Percentiles rank a stretch among this genome's conserved stretches.
Conservation (phyloP, 2,113 vertebrate genomes). For the Canis aureus region DNA sequence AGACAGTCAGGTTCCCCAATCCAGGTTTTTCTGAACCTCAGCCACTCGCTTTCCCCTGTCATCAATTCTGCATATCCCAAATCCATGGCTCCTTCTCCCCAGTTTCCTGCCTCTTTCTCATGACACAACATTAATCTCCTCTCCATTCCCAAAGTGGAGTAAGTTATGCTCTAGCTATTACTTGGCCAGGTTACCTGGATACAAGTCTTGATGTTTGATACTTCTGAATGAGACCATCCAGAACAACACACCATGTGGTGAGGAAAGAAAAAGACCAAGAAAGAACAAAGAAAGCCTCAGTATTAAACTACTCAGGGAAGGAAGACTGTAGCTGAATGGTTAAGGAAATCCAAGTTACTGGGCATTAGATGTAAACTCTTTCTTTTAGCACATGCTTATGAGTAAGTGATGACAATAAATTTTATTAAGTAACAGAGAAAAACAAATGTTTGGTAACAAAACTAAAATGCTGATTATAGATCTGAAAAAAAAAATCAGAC, state of each 20-base stretch:
- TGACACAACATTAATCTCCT: neutral
- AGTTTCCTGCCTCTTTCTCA: neutral
- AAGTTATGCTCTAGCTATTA: neutral
- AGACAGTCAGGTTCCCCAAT: neutral
- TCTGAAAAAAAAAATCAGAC: neutral
- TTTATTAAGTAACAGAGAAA: conserved; percentile 26
- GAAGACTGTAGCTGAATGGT: neutral
- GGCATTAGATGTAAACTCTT: neutral
- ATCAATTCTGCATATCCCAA: neutral
- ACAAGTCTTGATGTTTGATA: neutral
- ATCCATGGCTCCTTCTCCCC: neutral
- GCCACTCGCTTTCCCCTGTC: neutral
- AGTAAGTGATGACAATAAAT: neutral
- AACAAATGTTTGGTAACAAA: neutral
- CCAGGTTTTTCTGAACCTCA: neutral
- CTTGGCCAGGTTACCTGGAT: neutral
- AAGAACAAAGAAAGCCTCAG: neutral
- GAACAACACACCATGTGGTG: neutral
- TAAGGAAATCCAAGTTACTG: conserved; percentile 21
- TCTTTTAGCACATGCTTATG: neutral
- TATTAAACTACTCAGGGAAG: neutral
- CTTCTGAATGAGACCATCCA: neutral
- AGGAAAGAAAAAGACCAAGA: neutral
- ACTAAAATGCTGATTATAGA: conserved; percentile 1
- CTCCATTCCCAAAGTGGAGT: neutral